Conservation (phyloP, 1,140 invertebrate genomes). For the Ostrea denselamellosa region DNA sequence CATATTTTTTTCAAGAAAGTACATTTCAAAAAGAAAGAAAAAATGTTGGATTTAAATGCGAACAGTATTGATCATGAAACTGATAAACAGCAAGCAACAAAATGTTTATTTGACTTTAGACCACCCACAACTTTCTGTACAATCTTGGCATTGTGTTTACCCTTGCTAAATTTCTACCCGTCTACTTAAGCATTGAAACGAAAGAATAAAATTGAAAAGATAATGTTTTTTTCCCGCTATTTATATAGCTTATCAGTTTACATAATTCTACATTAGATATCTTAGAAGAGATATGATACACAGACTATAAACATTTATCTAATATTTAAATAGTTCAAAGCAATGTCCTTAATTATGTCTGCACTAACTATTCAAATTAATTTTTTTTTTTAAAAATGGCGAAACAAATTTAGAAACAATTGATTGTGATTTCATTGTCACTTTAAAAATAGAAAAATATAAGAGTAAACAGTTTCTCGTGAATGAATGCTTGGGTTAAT, state of each 20-base stretch:
- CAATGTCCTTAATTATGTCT: background rate
- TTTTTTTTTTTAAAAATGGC: background rate
- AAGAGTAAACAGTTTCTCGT: background rate
- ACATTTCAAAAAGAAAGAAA: background rate
- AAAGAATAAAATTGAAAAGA: background rate
- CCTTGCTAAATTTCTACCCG: background rate
- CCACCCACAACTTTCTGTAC: slow-evolving; percentile 9
- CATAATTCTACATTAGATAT: slow-evolving; percentile 6
- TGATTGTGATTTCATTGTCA: background rate
- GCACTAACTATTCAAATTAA: background rate
- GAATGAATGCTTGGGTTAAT: background rate
- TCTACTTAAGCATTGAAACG: background rate
- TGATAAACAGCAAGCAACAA: background rate
- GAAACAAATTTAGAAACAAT: background rate
- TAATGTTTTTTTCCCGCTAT: background rate
- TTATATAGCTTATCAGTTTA: background rate
- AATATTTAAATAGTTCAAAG: background rate
- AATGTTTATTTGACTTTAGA: background rate
- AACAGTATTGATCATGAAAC: background rate
- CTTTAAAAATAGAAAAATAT: background rate
- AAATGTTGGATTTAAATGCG: background rate
- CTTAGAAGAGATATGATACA: background rate
- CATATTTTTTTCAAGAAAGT: background rate
- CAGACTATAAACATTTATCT: background rate
- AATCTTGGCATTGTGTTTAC: background rate